Percentiles rank a stretch among this genome's conserved stretches.
Conservation (phyloP, 1,140 invertebrate species). For the Dufourea novaeangliae region DNA sequence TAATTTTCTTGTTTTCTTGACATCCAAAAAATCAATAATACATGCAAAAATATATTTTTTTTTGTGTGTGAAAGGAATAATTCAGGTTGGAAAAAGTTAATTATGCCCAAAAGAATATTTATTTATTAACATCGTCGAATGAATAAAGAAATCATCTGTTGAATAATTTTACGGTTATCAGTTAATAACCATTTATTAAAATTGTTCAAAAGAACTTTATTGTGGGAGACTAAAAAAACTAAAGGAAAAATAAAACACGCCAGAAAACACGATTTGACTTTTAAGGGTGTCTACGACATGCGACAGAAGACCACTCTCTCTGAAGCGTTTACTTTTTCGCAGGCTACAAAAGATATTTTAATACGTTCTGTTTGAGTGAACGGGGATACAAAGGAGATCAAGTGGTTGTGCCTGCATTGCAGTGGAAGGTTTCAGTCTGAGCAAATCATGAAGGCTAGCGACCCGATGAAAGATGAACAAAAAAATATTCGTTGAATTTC, state of each 20-base stretch:
- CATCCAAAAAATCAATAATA: no score
- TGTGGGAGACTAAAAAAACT: not conserved
- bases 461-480: not conserved
- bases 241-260: not conserved
- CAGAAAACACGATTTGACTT: not conserved
- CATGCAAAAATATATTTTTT: no score
- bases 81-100: no score
- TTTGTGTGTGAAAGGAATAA: no score
- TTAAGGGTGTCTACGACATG: not conserved
- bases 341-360: conserved; percentile 41
- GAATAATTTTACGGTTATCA: no score
- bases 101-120: no score
- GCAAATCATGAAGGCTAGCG: not conserved
- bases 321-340: conserved; percentile 29
- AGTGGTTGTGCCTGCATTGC: conserved; percentile 1
- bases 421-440: conserved; percentile 20
- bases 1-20: no score
- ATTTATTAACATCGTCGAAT: no score
- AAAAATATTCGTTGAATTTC: not conserved
- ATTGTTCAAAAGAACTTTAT: not conserved
- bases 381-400: conserved; percentile 18
- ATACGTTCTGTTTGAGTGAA: conserved; percentile 17
- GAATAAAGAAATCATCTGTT: no score
- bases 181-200: no score
- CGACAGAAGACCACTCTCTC: conserved; percentile 9